Conservation (phyloP, 1,140 invertebrate species). For the Augochlora pura region DNA sequence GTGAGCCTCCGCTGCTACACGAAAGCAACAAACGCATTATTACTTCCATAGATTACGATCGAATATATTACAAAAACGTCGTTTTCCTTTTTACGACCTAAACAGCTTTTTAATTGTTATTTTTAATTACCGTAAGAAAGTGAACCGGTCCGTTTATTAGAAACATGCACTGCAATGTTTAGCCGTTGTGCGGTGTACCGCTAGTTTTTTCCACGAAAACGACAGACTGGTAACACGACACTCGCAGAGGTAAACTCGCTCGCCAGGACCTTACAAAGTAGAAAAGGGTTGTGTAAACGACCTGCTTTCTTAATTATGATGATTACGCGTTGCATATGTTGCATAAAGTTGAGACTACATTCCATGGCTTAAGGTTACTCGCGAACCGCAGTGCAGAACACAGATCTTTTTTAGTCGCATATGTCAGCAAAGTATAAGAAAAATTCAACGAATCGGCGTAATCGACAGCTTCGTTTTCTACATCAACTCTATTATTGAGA, state of each 20-base stretch:
- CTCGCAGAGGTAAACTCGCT: slow-evolving; percentile 17
- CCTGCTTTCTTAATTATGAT: slow-evolving; percentile 15
- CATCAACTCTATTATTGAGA: background rate
- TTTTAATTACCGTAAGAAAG: slow-evolving; percentile 8
- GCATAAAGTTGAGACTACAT: background rate
- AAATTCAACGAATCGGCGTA: background rate
- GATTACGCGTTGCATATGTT: background rate
- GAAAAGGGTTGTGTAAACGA: slow-evolving; percentile 13
- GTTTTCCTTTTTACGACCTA: too few relatives aligned
- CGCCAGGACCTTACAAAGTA: slow-evolving; percentile 23
- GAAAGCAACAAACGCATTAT: background rate
- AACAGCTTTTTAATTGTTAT: background rate
- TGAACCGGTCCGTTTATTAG: slow-evolving; percentile 32
- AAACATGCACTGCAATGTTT: slow-evolving; percentile 48
- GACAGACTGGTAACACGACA: slow-evolving; percentile 27
- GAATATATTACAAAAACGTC: background rate
- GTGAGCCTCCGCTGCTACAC: background rate
- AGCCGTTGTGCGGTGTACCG: slow-evolving; percentile 49
- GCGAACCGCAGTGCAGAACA: background rate
- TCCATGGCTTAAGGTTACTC: too few relatives aligned
- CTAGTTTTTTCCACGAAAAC: slow-evolving; percentile 29
- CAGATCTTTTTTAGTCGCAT: background rate
- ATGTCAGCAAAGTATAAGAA: background rate
- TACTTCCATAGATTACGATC: background rate
- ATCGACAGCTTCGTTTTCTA: background rate